Conservation (phyloP, 2,888 invertebrate genomes). For the Synergus gifuensis region DNA sequence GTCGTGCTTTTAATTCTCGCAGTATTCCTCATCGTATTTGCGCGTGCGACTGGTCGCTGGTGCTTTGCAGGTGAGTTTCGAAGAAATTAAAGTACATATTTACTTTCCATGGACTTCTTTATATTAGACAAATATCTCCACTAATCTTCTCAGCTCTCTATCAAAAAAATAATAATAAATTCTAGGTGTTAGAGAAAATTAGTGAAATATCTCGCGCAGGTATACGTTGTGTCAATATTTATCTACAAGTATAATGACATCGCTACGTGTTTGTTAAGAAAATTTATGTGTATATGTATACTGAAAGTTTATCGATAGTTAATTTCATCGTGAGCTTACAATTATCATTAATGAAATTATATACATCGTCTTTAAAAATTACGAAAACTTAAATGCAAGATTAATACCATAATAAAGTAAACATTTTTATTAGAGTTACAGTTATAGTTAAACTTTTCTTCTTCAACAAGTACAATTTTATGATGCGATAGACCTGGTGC, state of each 20-base stretch:
- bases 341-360: no score
- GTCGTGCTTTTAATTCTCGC: slow-evolving; percentile 83
- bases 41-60: slow-evolving; percentile 90
- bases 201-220: slow-evolving; percentile 23
- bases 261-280: no score
- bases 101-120: background rate
- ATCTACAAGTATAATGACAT: background rate
- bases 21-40: slow-evolving; percentile 84
- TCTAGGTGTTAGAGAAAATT: slow-evolving; percentile 2
- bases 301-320: background rate
- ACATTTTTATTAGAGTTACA: no score
- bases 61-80: slow-evolving; percentile 90
- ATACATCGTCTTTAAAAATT: no score
- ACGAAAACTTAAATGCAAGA: no score
- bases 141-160: slow-evolving; percentile 35
- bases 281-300: background rate
- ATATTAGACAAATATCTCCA: slow-evolving; percentile 18
- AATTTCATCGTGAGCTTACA: background rate
- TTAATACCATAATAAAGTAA: no score
- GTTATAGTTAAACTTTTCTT: no score
- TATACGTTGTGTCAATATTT: slow-evolving; percentile 22
- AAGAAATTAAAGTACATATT: background rate
- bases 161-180: background rate
- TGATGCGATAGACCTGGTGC: background rate
- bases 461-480: no score